phyloP scores from a whole-genome alignment of 2,888 invertebrate species.

The Phortica okadai region DNA sequence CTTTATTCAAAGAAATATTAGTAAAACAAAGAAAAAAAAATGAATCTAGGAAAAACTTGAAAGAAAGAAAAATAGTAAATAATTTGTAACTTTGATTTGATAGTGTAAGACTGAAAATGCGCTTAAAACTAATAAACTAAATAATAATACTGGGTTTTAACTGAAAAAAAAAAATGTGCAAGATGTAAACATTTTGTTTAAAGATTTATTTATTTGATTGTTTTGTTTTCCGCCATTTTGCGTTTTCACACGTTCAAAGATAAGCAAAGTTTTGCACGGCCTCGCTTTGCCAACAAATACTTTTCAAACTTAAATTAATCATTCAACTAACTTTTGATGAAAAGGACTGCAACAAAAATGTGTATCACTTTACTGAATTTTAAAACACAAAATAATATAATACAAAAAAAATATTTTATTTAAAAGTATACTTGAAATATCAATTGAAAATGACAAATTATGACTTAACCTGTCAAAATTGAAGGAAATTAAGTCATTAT shows the following conservation, averaged over 20 bases:
- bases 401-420: not conserved
- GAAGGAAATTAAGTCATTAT: too few species aligned
- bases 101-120: slow-evolving; percentile 65
- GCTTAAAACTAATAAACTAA: slow-evolving; percentile 45
- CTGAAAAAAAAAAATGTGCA: too few species aligned
- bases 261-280: not conserved
- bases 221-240: too few species aligned
- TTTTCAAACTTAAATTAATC: too few species aligned
- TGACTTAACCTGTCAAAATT: too few species aligned
- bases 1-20: too few species aligned
- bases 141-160: not conserved
- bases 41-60: not conserved
- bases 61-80: slow-evolving; percentile 1
- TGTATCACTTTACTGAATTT: not conserved
- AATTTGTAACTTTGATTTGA: slow-evolving; percentile 32
- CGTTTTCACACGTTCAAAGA: too few species aligned
- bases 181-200: too few species aligned
- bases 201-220: too few species aligned
- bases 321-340: not conserved
- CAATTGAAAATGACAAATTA: too few species aligned
- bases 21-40: slow-evolving; percentile 17
- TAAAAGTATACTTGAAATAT: not conserved
- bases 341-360: slow-evolving; percentile 9
- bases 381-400: not conserved
- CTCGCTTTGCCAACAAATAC: not conserved